Evolutionary conservation across 2,113 vertebrate species (phyloP).

Genomic region (Coracopsis vasa): DNA sequence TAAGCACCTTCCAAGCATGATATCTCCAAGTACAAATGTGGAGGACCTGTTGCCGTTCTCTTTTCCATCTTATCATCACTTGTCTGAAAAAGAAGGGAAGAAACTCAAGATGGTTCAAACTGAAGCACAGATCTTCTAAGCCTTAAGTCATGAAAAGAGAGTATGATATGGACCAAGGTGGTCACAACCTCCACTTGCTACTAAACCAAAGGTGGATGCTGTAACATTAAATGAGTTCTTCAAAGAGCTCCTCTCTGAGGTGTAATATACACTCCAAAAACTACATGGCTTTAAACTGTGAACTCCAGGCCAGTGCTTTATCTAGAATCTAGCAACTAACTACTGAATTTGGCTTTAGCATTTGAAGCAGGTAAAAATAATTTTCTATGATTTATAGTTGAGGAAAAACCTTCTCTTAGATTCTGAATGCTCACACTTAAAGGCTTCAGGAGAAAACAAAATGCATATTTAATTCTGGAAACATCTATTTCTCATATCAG

Average conservation of each 20-base stretch:
- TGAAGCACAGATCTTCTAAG: neutral
- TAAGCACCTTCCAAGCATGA: neutral
- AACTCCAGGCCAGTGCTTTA: neutral
- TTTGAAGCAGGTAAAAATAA: neutral
- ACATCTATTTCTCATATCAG: neutral
- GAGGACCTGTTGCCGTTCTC: accelerated
- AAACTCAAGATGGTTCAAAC: neutral
- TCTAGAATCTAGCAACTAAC: neutral
- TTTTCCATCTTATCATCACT: neutral
- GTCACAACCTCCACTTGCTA: neutral
- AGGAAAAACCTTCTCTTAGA: neutral
- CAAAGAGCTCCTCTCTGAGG: neutral
- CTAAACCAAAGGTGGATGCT: neutral
- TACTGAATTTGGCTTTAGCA: neutral
- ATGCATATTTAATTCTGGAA: neutral
- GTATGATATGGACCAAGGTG: accelerated
- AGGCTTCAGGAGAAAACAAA: neutral
- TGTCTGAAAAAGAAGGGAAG: neutral
- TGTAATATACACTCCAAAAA: neutral
- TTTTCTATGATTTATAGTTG: neutral
- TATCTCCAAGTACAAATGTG: accelerated
- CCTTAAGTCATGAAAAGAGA: neutral
- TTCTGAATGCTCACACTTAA: neutral
- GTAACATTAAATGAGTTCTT: neutral
- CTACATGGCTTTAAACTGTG: neutral